These are phyloP conservation scores for Leptosomus discolor DNA, from an alignment of 2,113 vertebrate species.

Conservation along the genomic window DNA sequence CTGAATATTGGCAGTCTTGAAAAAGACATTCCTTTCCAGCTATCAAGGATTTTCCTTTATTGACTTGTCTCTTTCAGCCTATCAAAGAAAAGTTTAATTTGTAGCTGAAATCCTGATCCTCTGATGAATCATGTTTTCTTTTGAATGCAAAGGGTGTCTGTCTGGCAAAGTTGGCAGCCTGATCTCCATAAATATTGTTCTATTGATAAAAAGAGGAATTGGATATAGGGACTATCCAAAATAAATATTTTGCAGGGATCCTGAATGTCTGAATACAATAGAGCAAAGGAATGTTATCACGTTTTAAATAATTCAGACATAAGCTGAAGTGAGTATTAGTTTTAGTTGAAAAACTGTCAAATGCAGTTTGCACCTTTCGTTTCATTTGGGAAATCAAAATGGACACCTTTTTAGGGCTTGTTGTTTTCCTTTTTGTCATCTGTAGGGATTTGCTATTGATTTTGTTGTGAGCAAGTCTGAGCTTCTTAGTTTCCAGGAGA, in stretches of 20 bases:
- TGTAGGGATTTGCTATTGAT: background rate
- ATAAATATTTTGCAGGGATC: conserved; percentile 55
- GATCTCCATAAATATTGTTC: conserved; percentile 42
- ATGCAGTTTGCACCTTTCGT: background rate
- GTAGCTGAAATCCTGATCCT: conserved; percentile 14
- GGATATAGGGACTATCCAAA: conserved; percentile 22
- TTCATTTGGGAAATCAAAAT: background rate
- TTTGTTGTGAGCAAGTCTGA: background rate
- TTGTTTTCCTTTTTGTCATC: background rate
- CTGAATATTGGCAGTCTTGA: background rate
- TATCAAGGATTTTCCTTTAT: conserved; percentile 41
- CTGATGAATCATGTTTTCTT: conserved; percentile 34
- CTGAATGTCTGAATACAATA: conserved; percentile 16
- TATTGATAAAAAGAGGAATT: conserved; percentile 59
- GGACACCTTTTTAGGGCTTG: background rate
- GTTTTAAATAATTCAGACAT: conserved; percentile 19
- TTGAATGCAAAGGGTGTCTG: conserved; percentile 19
- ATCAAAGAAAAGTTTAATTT: conserved; percentile 38
- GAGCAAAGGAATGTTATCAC: conserved; percentile 5
- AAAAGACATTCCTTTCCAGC: conserved; percentile 12
- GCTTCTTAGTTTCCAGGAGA: background rate
- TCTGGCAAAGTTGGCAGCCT: conserved; percentile 48
- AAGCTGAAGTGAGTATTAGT: background rate
- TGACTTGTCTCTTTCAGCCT: conserved; percentile 15
- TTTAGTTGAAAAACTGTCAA: conserved; percentile 41